A percentile compares a stretch with the other conserved stretches of the same genome.
Evolutionary conservation across 2,888 invertebrate species (phyloP).

Genomic region (Leptinotarsa peninsularis): DNA sequence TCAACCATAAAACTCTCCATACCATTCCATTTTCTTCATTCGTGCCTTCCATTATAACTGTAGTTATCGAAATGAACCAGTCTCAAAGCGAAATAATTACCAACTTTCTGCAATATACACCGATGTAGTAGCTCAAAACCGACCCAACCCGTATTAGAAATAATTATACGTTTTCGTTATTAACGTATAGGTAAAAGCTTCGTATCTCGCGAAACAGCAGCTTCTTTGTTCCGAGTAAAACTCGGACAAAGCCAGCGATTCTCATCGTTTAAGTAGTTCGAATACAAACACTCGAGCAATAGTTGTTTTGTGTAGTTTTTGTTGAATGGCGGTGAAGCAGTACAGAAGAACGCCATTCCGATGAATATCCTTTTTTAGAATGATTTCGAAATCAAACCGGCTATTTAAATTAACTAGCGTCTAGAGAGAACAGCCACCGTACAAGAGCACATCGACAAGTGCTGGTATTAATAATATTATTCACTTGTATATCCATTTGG

Average conservation of each 20-base stretch:
- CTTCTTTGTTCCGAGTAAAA: constrained; percentile 11
- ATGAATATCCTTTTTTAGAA: constrained; percentile 3
- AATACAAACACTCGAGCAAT: constrained; percentile 26
- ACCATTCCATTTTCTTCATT: background rate
- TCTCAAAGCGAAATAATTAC: background rate
- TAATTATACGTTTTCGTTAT: constrained; percentile 13
- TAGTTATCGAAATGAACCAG: background rate
- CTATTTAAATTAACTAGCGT: background rate
- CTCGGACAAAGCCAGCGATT: constrained; percentile 23
- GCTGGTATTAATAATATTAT: too few relatives aligned
- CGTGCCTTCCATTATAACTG: background rate
- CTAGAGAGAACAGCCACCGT: too few relatives aligned
- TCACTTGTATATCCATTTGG: too few relatives aligned
- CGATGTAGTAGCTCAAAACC: background rate
- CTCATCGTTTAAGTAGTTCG: constrained; percentile 21
- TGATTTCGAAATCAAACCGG: constrained; percentile 1
- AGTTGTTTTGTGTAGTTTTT: constrained; percentile 15
- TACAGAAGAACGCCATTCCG: constrained; percentile 13
- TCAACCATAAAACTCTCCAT: background rate
- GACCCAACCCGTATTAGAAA: background rate
- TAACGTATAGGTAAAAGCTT: background rate
- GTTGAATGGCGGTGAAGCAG: constrained; percentile 1
- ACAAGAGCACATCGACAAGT: too few relatives aligned
- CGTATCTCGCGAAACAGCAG: constrained; percentile 16
- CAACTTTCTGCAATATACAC: background rate